These are phyloP conservation scores for Temnothorax nylanderi DNA, from an alignment of 1,140 invertebrate species.

Conservation along the genomic window DNA sequence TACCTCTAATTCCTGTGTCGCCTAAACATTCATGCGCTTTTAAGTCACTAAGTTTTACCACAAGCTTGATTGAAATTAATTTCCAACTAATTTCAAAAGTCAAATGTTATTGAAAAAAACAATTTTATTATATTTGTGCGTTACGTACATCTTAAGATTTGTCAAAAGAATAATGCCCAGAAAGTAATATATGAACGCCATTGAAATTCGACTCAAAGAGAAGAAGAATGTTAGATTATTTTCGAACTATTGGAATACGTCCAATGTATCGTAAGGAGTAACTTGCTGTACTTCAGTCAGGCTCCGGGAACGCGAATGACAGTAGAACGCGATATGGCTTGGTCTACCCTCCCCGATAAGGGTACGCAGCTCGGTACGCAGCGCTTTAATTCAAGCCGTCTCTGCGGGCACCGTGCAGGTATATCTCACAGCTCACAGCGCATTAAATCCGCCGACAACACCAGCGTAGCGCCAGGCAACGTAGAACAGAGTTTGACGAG, in stretches of 20 bases:
- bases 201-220: not conserved
- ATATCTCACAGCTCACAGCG: conserved; percentile 36
- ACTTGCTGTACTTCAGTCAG: not conserved
- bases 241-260: not conserved
- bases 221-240: not conserved
- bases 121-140: not conserved
- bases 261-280: not conserved
- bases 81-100: not conserved
- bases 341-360: conserved; percentile 5
- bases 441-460: conserved; percentile 38
- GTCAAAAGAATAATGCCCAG: not conserved
- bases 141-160: not conserved
- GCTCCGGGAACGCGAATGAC: not conserved
- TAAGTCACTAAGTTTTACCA: not conserved
- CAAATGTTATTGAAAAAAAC: not conserved
- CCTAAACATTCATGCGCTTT: not conserved
- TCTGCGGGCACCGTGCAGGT: conserved; percentile 14
- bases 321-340: not conserved
- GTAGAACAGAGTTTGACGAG: conserved; percentile 49
- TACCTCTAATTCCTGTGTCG: not conserved
- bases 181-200: not conserved
- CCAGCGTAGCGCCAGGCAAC: not conserved
- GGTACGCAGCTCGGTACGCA: not conserved
- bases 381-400: conserved; percentile 41
- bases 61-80: not conserved